Evolutionary conservation across 2,888 invertebrate species (phyloP), one percentile per base, ranked within the genome.

Genomic region (Lissocephala sabroskyi): DNA sequence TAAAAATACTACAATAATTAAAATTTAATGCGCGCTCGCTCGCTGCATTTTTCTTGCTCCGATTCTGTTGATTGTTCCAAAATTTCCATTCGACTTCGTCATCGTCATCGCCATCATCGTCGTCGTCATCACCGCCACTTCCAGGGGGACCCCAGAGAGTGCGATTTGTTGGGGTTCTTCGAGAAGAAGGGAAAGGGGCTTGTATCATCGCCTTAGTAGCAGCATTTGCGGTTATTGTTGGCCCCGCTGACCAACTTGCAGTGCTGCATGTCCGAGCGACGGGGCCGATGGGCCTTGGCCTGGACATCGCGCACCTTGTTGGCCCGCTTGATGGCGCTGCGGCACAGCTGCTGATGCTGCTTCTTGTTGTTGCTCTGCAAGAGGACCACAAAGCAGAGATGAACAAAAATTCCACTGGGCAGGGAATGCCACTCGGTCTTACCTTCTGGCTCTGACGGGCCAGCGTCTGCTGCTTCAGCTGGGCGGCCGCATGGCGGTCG

Each of bases 171-270:
- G 37, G 30, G 40, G 48, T 37, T 17, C n/a, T n/a, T 30, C 37
- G 30, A 18, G 14, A 29, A 33, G 19, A n/a, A 46, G 40, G 49
- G 45, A 48, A n/a, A n/a, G 41, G 37, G 40, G 49, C 36, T 40
- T 32, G 11, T 30, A 13, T 7, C 11, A 26, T 37, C 23, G 13
- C 18, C 30, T 57, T 65, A 64, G 41, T 35, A 82, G 62, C 70
- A 88, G 85, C 87, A 87, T 85, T 88, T 88, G 82, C 89, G 88
- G 78, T 89, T 88, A 81, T 89, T 89, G 83, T 88, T 89, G 67
- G 86, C 88, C 59, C 88, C 86, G 66, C 88, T 88, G 70, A 86
- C 84, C 65, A 86, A 80, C 64, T 85, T 85, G 78, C 86, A 86
- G 66, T 86, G 85, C 65, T 86, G 86, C 75, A 81, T 75, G 60